These are phyloP conservation scores for Tubiluchus corallicola DNA, from an alignment of 2,888 invertebrate species.

Conservation along the genomic window DNA sequence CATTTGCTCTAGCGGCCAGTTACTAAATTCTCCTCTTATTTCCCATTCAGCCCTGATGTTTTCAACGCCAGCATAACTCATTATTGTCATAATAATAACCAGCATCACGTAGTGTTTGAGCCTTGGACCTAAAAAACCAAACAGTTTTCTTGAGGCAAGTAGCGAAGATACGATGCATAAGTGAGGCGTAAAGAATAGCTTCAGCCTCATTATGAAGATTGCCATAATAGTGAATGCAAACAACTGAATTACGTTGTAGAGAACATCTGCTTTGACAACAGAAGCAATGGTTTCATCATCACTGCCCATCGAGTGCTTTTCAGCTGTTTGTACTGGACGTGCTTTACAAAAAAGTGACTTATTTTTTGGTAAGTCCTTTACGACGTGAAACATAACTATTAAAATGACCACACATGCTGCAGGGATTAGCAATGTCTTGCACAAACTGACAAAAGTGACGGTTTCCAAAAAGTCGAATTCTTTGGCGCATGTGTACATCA, in stretches of 20 bases:
- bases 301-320: constrained; percentile 20
- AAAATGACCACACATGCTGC: constrained; percentile 6
- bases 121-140: constrained; percentile 7
- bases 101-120: constrained; percentile 30
- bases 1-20: constrained; percentile 51
- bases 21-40: constrained; percentile 45
- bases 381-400: constrained; percentile 8
- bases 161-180: constrained; percentile 52
- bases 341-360: constrained; percentile 11
- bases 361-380: not conserved
- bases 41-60: constrained; percentile 36
- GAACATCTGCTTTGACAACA: constrained; percentile 17
- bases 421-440: constrained; percentile 14
- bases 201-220: constrained; percentile 52
- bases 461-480: constrained; percentile 52
- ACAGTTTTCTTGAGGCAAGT: constrained; percentile 39
- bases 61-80: constrained; percentile 36
- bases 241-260: constrained; percentile 50
- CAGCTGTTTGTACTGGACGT: too few species aligned
- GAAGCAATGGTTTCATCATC: constrained; percentile 13
- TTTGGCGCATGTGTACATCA: constrained; percentile 53
- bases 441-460: constrained; percentile 18
- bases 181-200: constrained; percentile 56
- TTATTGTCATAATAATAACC: constrained; percentile 35
- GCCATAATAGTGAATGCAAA: constrained; percentile 52